phyloP scores from a whole-genome alignment of 2,888 invertebrate genomes.

The Fragum fragum region DNA sequence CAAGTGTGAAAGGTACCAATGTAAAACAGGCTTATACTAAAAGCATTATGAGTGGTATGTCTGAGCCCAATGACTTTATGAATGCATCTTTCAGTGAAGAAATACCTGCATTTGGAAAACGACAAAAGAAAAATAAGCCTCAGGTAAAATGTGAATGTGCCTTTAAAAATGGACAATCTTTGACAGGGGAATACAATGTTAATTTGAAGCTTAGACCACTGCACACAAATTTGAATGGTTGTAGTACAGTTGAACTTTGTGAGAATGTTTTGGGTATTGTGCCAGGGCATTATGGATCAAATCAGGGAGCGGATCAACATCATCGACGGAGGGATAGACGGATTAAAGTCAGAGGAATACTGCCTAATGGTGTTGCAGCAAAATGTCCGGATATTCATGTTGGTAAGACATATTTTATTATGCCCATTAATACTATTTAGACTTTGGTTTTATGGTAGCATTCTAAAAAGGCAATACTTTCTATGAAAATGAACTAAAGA shows the following conservation, averaged over 20 bases:
- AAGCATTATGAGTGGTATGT: not conserved
- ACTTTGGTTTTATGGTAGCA: too few species aligned
- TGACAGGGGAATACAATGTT: slow-evolving; percentile 33
- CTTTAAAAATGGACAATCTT: slow-evolving; percentile 8
- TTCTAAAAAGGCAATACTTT: too few species aligned
- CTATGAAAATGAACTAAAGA: too few species aligned
- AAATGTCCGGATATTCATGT: slow-evolving; percentile 68
- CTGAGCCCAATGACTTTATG: slow-evolving; percentile 2
- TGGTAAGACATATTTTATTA: too few species aligned
- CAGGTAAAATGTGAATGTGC: slow-evolving; percentile 48
- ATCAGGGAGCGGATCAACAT: slow-evolving; percentile 28
- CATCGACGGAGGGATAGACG: slow-evolving; percentile 53
- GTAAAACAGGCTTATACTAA: not conserved
- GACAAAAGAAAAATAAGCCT: not conserved
- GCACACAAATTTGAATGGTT: slow-evolving; percentile 12
- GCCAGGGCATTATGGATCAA: slow-evolving; percentile 62
- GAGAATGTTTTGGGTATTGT: slow-evolving; percentile 59
- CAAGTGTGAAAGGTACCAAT: not conserved
- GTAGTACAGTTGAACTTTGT: slow-evolving; percentile 55
- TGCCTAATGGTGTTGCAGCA: slow-evolving; percentile 69
- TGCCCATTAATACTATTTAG: too few species aligned
- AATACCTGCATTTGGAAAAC: not conserved
- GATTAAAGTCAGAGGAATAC: slow-evolving; percentile 66
- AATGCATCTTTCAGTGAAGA: slow-evolving; percentile 17
- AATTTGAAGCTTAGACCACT: slow-evolving; percentile 42